Evolutionary conservation across 1,140 invertebrate species (phyloP).

Genomic region (Idris sp.): DNA sequence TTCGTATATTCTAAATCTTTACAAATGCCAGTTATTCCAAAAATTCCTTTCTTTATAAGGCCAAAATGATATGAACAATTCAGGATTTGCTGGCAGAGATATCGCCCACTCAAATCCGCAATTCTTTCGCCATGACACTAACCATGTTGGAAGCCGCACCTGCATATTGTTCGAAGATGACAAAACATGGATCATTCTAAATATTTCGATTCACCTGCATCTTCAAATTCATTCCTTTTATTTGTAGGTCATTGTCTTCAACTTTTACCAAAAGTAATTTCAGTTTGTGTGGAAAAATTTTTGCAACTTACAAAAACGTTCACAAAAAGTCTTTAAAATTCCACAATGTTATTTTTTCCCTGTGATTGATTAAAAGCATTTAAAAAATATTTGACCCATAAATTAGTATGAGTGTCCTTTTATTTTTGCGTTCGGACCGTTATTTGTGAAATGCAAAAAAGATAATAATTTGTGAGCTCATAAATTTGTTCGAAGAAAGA

Average conservation of each 20-base stretch:
- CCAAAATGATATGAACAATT: constrained; percentile 27
- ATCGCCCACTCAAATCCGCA: constrained; percentile 44
- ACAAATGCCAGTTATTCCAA: neutral
- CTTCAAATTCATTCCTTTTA: too few species aligned
- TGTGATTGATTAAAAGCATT: too few species aligned
- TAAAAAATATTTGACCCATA: too few species aligned
- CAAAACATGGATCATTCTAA: constrained; percentile 26
- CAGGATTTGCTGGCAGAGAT: constrained; percentile 17
- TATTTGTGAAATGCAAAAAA: constrained; percentile 32
- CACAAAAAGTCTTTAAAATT: too few species aligned
- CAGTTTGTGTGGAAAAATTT: too few species aligned
- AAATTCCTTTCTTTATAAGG: constrained; percentile 32
- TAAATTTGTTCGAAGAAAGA: too few species aligned
- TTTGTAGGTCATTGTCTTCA: too few species aligned
- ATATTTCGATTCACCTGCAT: too few species aligned
- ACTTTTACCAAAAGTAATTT: too few species aligned
- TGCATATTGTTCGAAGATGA: constrained; percentile 43
- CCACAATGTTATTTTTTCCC: too few species aligned
- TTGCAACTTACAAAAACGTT: too few species aligned
- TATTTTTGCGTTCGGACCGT: constrained; percentile 29
- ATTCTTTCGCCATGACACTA: constrained; percentile 48
- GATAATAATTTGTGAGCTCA: constrained; percentile 47
- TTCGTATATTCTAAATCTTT: neutral
- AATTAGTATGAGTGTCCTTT: too few species aligned
- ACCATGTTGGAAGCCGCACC: constrained; percentile 36